Evolutionary conservation across 30 jellyfish, hydroid and myxozoan species (phyloP).

Genomic region (Pseudorhiza aurosa): DNA sequence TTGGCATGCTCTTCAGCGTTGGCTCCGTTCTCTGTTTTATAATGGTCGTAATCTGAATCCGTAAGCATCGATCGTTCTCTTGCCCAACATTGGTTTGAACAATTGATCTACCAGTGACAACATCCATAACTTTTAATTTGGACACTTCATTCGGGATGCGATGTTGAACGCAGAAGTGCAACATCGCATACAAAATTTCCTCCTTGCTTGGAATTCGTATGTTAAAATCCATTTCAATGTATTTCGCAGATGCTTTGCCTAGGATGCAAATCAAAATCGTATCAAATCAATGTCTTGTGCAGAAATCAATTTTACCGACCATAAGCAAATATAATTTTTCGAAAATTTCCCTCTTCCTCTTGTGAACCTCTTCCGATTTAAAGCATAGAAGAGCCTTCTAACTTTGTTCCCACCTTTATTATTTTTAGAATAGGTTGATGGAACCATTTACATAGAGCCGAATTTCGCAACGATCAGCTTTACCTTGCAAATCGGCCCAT

Average conservation of each 20-base stretch:
- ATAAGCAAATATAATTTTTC: no score
- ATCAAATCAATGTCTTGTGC: no score
- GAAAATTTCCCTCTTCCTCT: no score
- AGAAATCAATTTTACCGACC: no score
- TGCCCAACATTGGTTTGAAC: background rate
- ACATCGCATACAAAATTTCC: conserved; percentile 27
- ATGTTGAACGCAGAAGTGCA: conserved; percentile 35
- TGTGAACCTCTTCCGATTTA: no score
- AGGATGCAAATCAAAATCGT: no score
- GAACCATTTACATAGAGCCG: no score
- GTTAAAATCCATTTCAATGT: background rate
- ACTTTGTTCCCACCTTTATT: no score
- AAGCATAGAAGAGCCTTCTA: no score
- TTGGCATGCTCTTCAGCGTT: background rate
- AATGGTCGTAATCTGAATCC: conserved; percentile 2
- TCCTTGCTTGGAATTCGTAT: conserved; percentile 48
- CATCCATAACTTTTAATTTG: background rate
- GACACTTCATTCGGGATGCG: background rate
- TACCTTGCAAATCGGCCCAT: no score
- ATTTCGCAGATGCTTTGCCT: background rate
- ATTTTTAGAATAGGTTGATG: no score
- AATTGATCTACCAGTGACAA: background rate
- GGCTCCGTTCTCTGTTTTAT: background rate
- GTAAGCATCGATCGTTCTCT: conserved; percentile 2
- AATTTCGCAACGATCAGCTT: no score